Percentiles rank a stretch among this genome's conserved stretches.
These are phyloP conservation scores for Cataglyphis altisquamis DNA, from an alignment of 2,888 invertebrate genomes.

Conservation along the genomic window DNA sequence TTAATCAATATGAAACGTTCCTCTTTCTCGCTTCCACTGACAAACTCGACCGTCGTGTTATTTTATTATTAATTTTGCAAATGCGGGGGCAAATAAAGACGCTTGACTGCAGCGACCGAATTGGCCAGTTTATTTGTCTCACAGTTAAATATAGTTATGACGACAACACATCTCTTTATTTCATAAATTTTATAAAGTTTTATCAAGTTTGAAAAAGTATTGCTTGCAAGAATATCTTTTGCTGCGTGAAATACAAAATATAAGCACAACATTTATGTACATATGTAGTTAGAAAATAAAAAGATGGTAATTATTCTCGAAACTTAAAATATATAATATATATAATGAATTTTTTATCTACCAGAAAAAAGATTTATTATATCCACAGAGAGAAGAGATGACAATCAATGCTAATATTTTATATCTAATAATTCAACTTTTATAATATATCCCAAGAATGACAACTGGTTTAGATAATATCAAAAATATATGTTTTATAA, in stretches of 20 bases:
- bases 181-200: conserved; percentile 40
- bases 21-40: conserved; percentile 23
- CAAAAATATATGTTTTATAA: not conserved
- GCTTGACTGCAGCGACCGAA: conserved; percentile 26
- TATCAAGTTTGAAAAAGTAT: conserved; percentile 22
- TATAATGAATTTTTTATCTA: conserved; percentile 11
- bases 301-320: not conserved
- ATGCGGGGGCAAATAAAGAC: conserved; percentile 34
- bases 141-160: conserved; percentile 33
- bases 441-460: not conserved
- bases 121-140: conserved; percentile 37
- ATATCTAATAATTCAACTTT: conserved; percentile 1
- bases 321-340: conserved; percentile 2
- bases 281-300: not conserved
- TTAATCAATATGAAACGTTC: conserved; percentile 62
- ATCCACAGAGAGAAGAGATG: not conserved
- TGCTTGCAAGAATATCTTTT: not conserved
- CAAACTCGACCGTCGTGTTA: conserved; percentile 35
- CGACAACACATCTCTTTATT: conserved; percentile 22
- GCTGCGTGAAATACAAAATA: not conserved
- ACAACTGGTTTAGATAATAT: not conserved
- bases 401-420: not conserved
- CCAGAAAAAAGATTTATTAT: not conserved
- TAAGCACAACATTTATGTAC: not conserved
- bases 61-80: conserved; percentile 48